Percentiles rank a stretch among this genome's conserved stretches.
Conservation (phyloP, 2,888 invertebrate species). For the Mimachlamys varia region DNA sequence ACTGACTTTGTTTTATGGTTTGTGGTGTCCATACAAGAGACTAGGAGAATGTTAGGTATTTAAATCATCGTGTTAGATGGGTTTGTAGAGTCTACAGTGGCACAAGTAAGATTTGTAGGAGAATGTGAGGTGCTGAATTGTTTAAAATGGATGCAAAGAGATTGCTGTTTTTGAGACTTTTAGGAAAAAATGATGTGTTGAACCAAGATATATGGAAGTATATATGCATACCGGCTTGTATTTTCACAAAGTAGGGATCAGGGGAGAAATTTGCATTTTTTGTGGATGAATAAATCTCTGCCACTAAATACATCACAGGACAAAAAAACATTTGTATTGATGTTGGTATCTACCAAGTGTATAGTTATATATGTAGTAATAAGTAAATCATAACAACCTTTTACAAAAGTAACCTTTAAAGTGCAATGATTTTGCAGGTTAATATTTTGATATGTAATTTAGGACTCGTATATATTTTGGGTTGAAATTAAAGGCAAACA, state of each 20-base stretch:
- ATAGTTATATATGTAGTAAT: too few species aligned
- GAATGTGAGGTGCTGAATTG: too few species aligned
- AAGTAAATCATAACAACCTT: background rate
- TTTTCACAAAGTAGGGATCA: background rate
- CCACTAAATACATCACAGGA: background rate
- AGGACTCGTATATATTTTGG: background rate
- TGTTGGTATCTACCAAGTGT: background rate
- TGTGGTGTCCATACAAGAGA: background rate
- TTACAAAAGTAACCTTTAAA: too few species aligned
- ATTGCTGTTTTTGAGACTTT: too few species aligned
- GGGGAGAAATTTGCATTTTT: background rate
- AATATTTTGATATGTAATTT: background rate
- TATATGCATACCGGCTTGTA: too few species aligned
- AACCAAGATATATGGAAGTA: too few species aligned
- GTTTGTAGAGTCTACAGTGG: background rate
- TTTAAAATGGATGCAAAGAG: too few species aligned
- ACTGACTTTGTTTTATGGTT: background rate
- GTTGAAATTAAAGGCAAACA: background rate
- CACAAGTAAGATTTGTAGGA: too few species aligned
- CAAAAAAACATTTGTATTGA: background rate
- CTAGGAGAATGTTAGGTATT: background rate
- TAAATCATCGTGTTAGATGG: background rate
- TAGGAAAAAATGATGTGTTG: too few species aligned
- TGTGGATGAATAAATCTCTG: background rate
- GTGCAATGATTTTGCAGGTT: too few species aligned